Conservation (phyloP, 2,888 invertebrate species). For the Patella pellucida region DNA sequence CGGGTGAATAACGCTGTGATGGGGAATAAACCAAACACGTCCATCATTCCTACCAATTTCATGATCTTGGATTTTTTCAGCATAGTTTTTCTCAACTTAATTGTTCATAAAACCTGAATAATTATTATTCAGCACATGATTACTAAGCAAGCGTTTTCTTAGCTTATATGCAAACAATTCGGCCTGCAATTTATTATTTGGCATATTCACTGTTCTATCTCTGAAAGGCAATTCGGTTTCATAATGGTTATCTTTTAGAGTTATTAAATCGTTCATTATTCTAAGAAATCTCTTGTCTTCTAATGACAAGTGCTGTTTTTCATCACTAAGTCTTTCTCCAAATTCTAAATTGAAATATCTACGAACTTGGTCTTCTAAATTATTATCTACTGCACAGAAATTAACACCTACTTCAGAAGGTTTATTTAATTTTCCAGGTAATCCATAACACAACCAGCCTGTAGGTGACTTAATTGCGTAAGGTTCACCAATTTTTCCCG, state of each 20-base stretch:
- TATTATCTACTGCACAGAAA: too few relatives aligned
- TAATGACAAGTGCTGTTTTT: too few relatives aligned
- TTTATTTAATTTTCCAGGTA: too few relatives aligned
- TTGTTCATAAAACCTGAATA: conserved; percentile 7
- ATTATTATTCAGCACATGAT: background rate
- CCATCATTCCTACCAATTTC: background rate
- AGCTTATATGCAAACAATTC: background rate
- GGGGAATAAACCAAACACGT: conserved; percentile 29
- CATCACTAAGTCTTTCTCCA: too few relatives aligned
- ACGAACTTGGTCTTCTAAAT: too few relatives aligned
- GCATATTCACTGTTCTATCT: background rate
- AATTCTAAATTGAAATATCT: too few relatives aligned
- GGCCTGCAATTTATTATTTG: conserved; percentile 15
- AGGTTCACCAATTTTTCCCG: too few relatives aligned
- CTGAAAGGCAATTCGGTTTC: too few relatives aligned
- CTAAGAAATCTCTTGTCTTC: background rate
- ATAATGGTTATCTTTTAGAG: too few relatives aligned
- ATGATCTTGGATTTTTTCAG: background rate
- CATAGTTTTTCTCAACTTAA: conserved; percentile 9
- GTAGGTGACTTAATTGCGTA: too few relatives aligned
- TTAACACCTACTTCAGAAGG: too few relatives aligned
- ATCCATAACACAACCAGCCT: too few relatives aligned
- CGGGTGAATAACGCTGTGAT: conserved; percentile 22
- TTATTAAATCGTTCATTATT: background rate
- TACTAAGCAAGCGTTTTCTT: background rate